Evolutionary conservation across 35 echinoderm and acorn worm species (phyloP), one percentile per base, ranked within the genome.

Genomic region (Eucidaris tribuloides): DNA sequence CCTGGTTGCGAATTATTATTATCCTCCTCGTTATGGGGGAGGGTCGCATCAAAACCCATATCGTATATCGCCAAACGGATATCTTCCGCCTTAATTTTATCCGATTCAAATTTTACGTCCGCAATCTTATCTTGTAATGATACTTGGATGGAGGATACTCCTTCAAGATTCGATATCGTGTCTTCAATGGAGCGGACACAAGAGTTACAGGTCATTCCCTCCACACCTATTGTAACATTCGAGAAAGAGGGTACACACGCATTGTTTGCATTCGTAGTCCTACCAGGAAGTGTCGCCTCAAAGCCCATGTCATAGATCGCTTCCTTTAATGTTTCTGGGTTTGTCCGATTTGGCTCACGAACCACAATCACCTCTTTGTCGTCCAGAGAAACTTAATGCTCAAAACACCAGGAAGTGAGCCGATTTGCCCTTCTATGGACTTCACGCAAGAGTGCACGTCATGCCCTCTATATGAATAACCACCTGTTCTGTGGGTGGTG

Each of bases 161-260:
- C 96, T 49, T 83, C 72, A 42, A 87, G 43, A 20, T 80, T 37
- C 9, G 89, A 88, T 55, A 99, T 86, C 36, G 32, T 85, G 7
- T 83, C 87, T 61, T 93, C 81, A 45, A 99, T 99, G 18, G 90
- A 90, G 22, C 82, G 65, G 1, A 99, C 96, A 46, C 90, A 99
- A 29, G 96, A 99, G 19, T 99, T 88, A 46, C 96, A 93, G 13
- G 96, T 99, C 96, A 99, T 99, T 27, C 96, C 96, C 54, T 90
- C 71, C 20, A 99, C 84, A 34, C 62, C 42, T 36, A 99, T 85
- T 18, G 93, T 64, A 14, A 84, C 91, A n/a, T n/a, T n/a, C n/a
- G n/a, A n/a, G n/a, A n/a, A n/a, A n/a, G n/a, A n/a, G n/a, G n/a
- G n/a, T n/a, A n/a, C n/a, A n/a, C n/a, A n/a, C n/a, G n/a, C n/a